These are phyloP conservation scores for Serrognathus titanus DNA, from an alignment of 2,888 invertebrate species.

Conservation along the genomic window DNA sequence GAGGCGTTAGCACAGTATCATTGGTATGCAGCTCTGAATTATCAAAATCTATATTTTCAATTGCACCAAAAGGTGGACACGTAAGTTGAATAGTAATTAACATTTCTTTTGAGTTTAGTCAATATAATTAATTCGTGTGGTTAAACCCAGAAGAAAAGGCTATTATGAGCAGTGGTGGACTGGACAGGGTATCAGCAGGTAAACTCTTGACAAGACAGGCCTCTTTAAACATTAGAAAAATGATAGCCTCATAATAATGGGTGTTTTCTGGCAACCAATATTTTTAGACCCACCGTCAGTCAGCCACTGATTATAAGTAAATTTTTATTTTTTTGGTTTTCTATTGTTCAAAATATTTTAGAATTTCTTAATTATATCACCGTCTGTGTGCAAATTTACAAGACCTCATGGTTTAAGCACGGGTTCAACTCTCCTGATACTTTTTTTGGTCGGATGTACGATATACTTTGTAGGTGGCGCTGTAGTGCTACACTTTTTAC, in stretches of 20 bases:
- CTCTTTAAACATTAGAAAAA: too few relatives aligned
- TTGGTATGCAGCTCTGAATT: conserved; percentile 5
- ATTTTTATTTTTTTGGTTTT: background rate
- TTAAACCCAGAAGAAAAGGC: too few relatives aligned
- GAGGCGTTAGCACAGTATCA: conserved; percentile 6
- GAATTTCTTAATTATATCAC: background rate
- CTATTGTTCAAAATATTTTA: background rate
- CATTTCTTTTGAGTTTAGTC: too few relatives aligned
- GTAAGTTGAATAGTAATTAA: background rate
- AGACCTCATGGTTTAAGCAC: conserved; percentile 51
- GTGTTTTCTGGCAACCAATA: too few relatives aligned
- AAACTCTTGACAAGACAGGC: too few relatives aligned
- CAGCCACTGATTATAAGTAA: too few relatives aligned
- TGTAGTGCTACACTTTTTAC: conserved; percentile 60
- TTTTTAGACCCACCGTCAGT: too few relatives aligned
- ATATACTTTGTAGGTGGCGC: conserved; percentile 67
- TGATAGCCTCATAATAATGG: too few relatives aligned
- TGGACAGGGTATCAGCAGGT: too few relatives aligned
- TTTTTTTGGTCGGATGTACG: conserved; percentile 57
- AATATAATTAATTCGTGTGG: too few relatives aligned
- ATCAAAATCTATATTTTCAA: background rate
- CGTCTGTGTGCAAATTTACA: background rate
- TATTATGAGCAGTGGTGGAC: too few relatives aligned
- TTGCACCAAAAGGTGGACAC: background rate
- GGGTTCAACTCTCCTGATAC: conserved; percentile 62